These are phyloP conservation scores for Cervus canadensis DNA, from an alignment of 2,113 vertebrate species.

Conservation along the genomic window DNA sequence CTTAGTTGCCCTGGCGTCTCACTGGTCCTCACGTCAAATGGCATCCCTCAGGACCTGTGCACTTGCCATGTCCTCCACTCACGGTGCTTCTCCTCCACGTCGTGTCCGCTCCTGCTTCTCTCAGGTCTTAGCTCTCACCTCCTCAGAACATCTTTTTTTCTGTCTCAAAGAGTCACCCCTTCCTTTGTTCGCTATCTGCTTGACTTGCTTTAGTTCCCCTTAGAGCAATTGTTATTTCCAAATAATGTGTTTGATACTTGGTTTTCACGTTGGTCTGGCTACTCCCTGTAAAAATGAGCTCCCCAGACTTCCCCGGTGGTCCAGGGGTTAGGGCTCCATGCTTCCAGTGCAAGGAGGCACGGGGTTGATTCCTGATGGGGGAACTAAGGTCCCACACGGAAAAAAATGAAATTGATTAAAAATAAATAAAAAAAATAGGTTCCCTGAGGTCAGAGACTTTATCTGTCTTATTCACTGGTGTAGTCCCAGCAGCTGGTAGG, in stretches of 20 bases:
- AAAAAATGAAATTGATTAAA: background rate
- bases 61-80: background rate
- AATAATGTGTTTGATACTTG: background rate
- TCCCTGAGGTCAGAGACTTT: background rate
- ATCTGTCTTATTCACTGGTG: background rate
- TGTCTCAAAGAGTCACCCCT: background rate
- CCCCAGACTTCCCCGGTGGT: background rate
- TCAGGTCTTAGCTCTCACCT: background rate
- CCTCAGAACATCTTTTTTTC: background rate
- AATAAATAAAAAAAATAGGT: background rate
- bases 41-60: background rate
- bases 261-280: background rate
- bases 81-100: background rate
- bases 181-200: background rate
- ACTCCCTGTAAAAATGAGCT: background rate
- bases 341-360: background rate
- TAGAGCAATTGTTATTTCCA: background rate
- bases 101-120: background rate
- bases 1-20: background rate
- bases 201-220: background rate
- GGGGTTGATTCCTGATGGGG: background rate
- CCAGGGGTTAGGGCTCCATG: background rate
- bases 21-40: fast-evolving
- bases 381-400: background rate
- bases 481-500: background rate